phyloP scores from a whole-genome alignment of 2,113 vertebrate genomes.

The Gopherus flavomarginatus region DNA sequence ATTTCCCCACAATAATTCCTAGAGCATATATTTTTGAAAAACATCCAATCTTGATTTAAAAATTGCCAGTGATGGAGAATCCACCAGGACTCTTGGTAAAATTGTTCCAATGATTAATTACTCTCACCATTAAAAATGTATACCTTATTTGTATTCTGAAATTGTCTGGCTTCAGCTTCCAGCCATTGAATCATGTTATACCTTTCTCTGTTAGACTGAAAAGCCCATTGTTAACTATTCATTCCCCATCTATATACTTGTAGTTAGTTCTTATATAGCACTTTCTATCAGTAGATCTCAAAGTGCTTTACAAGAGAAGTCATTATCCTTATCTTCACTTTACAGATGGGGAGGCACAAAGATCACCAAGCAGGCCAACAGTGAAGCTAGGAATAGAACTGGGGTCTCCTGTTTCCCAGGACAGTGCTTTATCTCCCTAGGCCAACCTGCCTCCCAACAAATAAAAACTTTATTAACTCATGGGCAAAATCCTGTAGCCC shows the following conservation, averaged over 20 bases:
- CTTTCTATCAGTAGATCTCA: background rate
- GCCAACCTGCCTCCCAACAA: background rate
- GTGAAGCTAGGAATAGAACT: background rate
- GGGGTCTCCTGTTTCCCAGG: background rate
- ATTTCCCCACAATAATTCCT: background rate
- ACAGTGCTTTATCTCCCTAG: background rate
- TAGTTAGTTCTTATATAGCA: background rate
- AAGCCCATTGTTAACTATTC: background rate
- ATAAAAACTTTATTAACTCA: background rate
- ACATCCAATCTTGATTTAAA: background rate
- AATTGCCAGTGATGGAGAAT: background rate
- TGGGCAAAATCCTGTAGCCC: background rate
- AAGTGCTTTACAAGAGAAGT: background rate
- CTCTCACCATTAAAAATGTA: background rate
- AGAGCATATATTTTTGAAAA: background rate
- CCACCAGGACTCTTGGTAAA: background rate
- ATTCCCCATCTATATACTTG: background rate
- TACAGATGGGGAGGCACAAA: background rate
- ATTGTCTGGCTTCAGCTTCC: background rate
- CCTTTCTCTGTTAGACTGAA: background rate
- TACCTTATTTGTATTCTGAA: background rate
- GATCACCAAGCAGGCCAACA: background rate
- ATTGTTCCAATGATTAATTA: background rate
- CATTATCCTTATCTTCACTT: background rate
- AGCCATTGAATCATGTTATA: background rate